These are phyloP conservation scores for Gadus macrocephalus DNA, from an alignment of 2,113 vertebrate genomes.

Conservation along the genomic window DNA sequence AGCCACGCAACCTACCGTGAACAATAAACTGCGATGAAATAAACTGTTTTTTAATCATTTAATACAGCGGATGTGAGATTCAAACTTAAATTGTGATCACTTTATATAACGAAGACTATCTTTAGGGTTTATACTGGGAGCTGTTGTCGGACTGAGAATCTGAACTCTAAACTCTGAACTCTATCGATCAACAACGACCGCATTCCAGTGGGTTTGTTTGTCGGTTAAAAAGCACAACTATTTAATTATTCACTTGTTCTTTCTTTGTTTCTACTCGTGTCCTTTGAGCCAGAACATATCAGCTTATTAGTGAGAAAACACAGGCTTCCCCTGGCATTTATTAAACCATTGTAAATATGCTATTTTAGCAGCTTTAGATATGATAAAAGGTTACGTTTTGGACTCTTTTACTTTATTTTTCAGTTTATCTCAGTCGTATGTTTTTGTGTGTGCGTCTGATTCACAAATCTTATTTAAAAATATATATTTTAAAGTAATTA, in stretches of 20 bases:
- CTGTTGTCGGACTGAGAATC: conserved; percentile 52
- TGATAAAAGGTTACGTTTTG: conserved; percentile 39
- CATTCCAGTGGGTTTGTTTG: conserved; percentile 68
- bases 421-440: conserved; percentile 7
- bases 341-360: conserved; percentile 72
- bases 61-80: conserved; percentile 29
- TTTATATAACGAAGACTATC: conserved; percentile 70
- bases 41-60: conserved; percentile 55
- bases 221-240: conserved; percentile 78
- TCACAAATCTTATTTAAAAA: conserved; percentile 32
- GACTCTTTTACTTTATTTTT: conserved; percentile 24
- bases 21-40: conserved; percentile 21
- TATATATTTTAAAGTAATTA: conserved; percentile 50
- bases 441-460: conserved; percentile 21
- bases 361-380: conserved; percentile 59
- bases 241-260: conserved; percentile 31
- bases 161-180: conserved; percentile 65
- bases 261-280: conserved; percentile 43
- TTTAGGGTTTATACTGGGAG: conserved; percentile 70
- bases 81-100: conserved; percentile 50
- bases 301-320: conserved; percentile 57
- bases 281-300: conserved; percentile 59
- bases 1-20: conserved; percentile 30
- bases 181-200: conserved; percentile 43
- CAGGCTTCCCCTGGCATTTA: conserved; percentile 58